Percentiles rank a stretch among this genome's conserved stretches.
Conservation (phyloP, 92 coral and sea anemone genomes). For the Parazoanthus atlanticus region DNA sequence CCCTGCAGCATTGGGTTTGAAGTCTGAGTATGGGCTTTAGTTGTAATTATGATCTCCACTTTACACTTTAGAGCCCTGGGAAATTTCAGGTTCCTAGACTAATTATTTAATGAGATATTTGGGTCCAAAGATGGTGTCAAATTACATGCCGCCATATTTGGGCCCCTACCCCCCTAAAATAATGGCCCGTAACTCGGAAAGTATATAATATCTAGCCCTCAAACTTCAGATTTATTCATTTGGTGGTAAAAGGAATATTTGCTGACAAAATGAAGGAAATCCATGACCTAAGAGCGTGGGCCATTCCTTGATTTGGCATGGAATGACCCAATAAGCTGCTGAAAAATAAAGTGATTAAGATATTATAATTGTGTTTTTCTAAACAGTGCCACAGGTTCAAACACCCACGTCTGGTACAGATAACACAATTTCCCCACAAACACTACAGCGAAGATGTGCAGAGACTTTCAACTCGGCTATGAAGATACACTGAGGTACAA, state of each 20-base stretch:
- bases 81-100: slow-evolving; percentile 11
- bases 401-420: not conserved
- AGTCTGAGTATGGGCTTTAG: slow-evolving; percentile 15
- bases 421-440: slow-evolving; percentile 36
- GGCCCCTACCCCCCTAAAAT: not conserved
- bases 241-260: not conserved
- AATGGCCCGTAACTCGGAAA: no score
- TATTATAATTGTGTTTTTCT: not conserved
- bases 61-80: not conserved
- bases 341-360: not conserved
- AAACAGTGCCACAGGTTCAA: not conserved
- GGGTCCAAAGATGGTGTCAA: not conserved
- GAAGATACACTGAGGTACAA: slow-evolving; percentile 61
- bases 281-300: slow-evolving; percentile 4
- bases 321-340: not conserved
- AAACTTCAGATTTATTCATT: not conserved
- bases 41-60: not conserved
- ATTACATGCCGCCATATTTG: not conserved
- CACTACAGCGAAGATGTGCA: slow-evolving; percentile 21
- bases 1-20: not conserved
- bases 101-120: slow-evolving; percentile 1
- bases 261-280: slow-evolving; percentile 6
- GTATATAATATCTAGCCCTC: not conserved
- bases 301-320: slow-evolving; percentile 3
- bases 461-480: slow-evolving; percentile 42